Evolutionary conservation across 2,113 vertebrate species (phyloP).

Genomic region (Marcusenius ussheri): DNA sequence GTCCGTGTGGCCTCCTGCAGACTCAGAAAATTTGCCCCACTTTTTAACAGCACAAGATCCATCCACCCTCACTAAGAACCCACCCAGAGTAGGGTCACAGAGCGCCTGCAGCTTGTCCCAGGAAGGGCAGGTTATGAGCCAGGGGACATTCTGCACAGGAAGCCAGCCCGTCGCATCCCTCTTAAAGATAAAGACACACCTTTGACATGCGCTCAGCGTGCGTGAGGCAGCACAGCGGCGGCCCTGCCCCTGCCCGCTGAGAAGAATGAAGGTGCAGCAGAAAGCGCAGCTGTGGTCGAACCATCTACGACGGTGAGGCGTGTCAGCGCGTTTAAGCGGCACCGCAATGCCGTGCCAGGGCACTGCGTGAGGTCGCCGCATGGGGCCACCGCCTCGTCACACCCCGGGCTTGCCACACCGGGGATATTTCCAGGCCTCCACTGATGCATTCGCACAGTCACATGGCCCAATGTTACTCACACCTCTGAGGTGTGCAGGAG

Average conservation of each 20-base stretch:
- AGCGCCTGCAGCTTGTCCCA: not conserved
- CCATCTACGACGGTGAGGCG: not conserved
- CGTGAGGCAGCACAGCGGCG: not conserved
- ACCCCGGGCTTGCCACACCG: not conserved
- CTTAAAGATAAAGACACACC: slow-evolving; percentile 1
- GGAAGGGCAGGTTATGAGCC: not conserved
- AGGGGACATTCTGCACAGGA: not conserved
- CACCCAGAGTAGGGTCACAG: not conserved
- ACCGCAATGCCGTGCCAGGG: not conserved
- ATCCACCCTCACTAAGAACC: not conserved
- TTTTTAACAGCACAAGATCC: not conserved
- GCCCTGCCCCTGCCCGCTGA: not conserved
- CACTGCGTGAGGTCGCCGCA: not conserved
- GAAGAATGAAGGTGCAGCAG: not conserved
- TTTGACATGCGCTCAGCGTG: not conserved
- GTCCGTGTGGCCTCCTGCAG: not conserved
- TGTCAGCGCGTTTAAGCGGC: not conserved
- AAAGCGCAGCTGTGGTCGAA: not conserved
- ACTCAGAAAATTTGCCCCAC: not conserved
- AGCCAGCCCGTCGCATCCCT: not conserved
- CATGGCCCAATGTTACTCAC: not conserved
- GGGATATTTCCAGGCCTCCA: not conserved
- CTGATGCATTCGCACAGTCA: not conserved
- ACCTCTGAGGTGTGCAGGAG: not conserved
- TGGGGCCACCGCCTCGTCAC: not conserved